A percentile compares a stretch with the other conserved stretches of the same genome.
phyloP scores from a whole-genome alignment of 2,797 vertebrate species.

The Rhadinocentrus ornatus region DNA sequence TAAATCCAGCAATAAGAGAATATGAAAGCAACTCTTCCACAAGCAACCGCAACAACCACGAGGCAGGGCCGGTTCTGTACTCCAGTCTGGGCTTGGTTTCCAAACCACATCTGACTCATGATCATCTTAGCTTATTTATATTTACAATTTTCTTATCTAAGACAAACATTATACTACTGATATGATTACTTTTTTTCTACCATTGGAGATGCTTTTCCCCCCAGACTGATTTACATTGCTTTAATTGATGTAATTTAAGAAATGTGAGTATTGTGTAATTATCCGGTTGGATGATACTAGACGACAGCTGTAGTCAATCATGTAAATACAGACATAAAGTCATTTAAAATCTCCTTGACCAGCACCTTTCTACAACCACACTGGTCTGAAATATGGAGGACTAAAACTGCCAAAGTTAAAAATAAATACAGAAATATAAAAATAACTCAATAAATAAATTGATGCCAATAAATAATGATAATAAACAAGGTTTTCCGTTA shows the following conservation, averaged over 20 bases:
- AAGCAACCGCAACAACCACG: slow-evolving; percentile 51
- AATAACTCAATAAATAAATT: too few relatives aligned
- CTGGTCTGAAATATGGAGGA: not conserved
- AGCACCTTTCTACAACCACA: not conserved
- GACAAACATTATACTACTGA: slow-evolving; percentile 1
- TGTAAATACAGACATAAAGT: not conserved
- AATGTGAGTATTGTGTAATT: not conserved
- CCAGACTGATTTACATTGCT: not conserved
- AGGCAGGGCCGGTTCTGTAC: slow-evolving; percentile 43
- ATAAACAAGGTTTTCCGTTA: too few relatives aligned
- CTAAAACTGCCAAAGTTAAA: too few relatives aligned
- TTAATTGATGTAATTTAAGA: not conserved
- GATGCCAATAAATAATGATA: too few relatives aligned
- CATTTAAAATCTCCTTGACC: not conserved
- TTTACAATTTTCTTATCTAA: slow-evolving; percentile 29
- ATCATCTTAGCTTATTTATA: slow-evolving; percentile 42
- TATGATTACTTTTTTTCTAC: slow-evolving; percentile 5
- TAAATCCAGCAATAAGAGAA: slow-evolving; percentile 52
- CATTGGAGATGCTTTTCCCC: not conserved
- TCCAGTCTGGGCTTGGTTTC: slow-evolving; percentile 35
- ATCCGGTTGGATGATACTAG: not conserved
- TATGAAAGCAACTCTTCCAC: slow-evolving; percentile 41
- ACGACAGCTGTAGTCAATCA: not conserved
- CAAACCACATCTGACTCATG: slow-evolving; percentile 54
- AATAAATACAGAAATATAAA: not conserved